Percentiles rank a stretch among this genome's conserved stretches.
phyloP scores from a whole-genome alignment of 1,140 invertebrate species.

The Acromyrmex echinatior region DNA sequence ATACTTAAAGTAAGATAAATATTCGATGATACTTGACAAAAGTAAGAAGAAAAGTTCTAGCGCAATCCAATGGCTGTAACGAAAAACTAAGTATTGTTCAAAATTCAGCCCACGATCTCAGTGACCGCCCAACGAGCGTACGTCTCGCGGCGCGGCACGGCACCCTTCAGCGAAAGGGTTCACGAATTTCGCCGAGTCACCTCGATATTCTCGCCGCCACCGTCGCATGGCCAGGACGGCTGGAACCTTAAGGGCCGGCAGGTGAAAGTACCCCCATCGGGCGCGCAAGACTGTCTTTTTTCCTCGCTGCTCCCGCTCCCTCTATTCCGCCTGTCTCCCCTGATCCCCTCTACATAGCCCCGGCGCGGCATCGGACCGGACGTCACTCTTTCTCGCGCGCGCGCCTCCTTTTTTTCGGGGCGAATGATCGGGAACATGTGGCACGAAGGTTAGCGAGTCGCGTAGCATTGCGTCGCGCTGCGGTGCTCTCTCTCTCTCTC shows the following conservation, averaged over 20 bases:
- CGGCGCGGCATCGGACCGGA: slow-evolving; percentile 36
- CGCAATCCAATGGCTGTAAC: too few relatives aligned
- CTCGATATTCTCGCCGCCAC: slow-evolving; percentile 50
- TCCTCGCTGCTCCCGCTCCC: neutral
- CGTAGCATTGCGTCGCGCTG: slow-evolving; percentile 23
- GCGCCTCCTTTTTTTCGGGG: slow-evolving; percentile 30
- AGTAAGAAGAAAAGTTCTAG: too few relatives aligned
- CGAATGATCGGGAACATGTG: slow-evolving; percentile 65
- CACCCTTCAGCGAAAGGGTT: slow-evolving; percentile 54
- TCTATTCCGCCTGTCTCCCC: slow-evolving; percentile 1
- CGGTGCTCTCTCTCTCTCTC: neutral
- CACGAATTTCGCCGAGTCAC: slow-evolving; percentile 62
- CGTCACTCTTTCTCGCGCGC: slow-evolving; percentile 51
- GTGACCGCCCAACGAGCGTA: neutral
- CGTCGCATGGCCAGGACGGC: slow-evolving; percentile 27
- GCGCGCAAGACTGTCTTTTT: slow-evolving; percentile 39
- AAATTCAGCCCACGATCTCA: neutral
- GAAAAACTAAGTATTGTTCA: too few relatives aligned
- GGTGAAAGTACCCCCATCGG: slow-evolving; percentile 71
- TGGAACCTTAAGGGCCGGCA: slow-evolving; percentile 70
- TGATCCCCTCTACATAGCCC: neutral
- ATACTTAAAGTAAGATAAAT: too few relatives aligned
- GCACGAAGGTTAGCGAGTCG: slow-evolving; percentile 61
- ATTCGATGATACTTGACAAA: too few relatives aligned
- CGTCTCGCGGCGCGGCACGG: neutral